Base-by-base conservation (phyloP, 2,113 vertebrate species). In the Pelecanoides urinatrix region DNA sequence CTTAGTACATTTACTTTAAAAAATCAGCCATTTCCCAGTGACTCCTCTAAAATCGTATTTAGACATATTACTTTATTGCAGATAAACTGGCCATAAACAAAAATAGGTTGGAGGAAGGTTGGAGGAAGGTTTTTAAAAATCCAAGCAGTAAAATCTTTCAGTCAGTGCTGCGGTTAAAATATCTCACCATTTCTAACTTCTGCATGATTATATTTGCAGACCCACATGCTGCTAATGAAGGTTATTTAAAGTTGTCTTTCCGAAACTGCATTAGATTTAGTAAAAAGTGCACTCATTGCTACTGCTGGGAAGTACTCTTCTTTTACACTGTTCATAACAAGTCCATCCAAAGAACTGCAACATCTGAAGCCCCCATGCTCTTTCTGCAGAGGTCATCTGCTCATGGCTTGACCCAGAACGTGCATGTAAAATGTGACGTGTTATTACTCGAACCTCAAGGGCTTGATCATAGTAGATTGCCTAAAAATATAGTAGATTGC, bases 401-500 rank as follows among this genome's bases (percentile, higher is more conserved):
- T 87, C 38, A 9, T 42, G 56, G 29, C 29, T 75, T 56, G 63
- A 38, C 26, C 18, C 18, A 20, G 29, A 44, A n/a, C 0, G 1
- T 62, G 65, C 58, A 50, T 58, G 45, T 56, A 79, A 75, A 86
- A 93, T 74, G 42, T 42, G 71, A 53, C 90, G 91, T 90, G 47
- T 59, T 95, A 92, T 88, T 87, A 90, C 40, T 79, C 73, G 96
- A 62, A 79, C 23, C 26, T 58, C 65, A 94, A 93, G 73, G 23
- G 65, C 83, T 2, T 38, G 86, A 86, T 93, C 34, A 79, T 47
- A 72, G 30, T 38, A 95, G 75, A 77, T 56, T 80, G 56, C 40
- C 85, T 94, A 71, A 90, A 97, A 96, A 88, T 58, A 90, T 14
- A n/a, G n/a, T n/a, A n/a, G n/a, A n/a, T n/a, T n/a, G n/a, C n/a